phyloP scores from a whole-genome alignment of 2,797 vertebrate species.

The Pseudomugil tenellus region DNA sequence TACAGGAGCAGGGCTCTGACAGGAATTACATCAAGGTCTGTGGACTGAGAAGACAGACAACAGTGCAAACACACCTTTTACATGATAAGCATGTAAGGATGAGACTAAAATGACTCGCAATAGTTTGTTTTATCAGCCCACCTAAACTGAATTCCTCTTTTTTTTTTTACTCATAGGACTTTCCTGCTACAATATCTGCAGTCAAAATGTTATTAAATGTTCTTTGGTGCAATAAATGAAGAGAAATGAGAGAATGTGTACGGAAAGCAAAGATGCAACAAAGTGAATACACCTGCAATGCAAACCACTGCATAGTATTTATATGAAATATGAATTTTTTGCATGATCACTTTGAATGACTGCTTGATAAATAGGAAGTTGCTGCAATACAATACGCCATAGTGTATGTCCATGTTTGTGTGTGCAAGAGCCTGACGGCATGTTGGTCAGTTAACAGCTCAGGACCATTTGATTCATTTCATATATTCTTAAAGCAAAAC shows the following conservation, averaged over 20 bases:
- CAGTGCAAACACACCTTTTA: background rate
- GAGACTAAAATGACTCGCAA: background rate
- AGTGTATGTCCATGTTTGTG: background rate
- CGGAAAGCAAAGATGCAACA: background rate
- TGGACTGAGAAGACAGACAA: background rate
- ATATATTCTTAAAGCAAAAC: background rate
- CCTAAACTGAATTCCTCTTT: background rate
- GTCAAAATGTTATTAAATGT: background rate
- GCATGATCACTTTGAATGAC: background rate
- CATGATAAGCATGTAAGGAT: background rate
- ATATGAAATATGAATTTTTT: background rate
- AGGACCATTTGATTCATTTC: background rate
- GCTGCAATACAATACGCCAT: background rate
- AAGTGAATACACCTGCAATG: background rate
- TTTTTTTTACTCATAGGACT: background rate
- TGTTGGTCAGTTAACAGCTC: background rate
- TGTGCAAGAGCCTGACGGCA: constrained; percentile 1
- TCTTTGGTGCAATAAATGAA: background rate
- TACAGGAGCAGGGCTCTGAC: background rate
- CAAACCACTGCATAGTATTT: background rate
- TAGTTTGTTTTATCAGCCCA: background rate
- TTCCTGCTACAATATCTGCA: background rate
- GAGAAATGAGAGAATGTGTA: background rate
- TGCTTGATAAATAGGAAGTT: constrained; percentile 10
- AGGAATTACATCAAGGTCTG: background rate